A percentile compares a stretch with the other conserved stretches of the same genome.
Evolutionary conservation across 2,888 invertebrate genomes (phyloP).

Genomic region (Automeris io): DNA sequence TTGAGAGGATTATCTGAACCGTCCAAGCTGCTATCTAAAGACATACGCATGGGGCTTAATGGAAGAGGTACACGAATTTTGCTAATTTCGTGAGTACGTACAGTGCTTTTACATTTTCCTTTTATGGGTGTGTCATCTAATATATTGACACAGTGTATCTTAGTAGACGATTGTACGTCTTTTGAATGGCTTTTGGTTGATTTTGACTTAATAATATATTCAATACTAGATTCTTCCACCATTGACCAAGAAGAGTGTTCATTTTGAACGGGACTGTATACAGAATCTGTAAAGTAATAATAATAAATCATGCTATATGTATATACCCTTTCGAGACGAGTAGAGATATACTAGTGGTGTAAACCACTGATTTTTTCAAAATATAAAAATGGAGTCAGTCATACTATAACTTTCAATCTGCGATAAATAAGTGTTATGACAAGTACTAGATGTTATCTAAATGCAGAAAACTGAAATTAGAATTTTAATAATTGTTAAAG

Average conservation of each 20-base stretch:
- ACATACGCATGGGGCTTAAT: constrained; percentile 54
- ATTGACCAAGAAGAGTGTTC: constrained; percentile 46
- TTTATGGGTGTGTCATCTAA: constrained; percentile 57
- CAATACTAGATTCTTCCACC: constrained; percentile 43
- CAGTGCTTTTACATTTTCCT: constrained; percentile 41
- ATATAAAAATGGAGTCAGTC: too few relatives aligned
- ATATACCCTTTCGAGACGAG: too few relatives aligned
- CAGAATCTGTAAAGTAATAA: constrained; percentile 42
- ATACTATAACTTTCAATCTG: too few relatives aligned
- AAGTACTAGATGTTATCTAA: too few relatives aligned
- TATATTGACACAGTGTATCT: constrained; percentile 31
- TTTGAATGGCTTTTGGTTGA: constrained; percentile 24
- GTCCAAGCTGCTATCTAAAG: constrained; percentile 60
- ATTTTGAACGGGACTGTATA: constrained; percentile 28
- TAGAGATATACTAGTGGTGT: too few relatives aligned
- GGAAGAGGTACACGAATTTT: constrained; percentile 50
- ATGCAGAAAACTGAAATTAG: too few relatives aligned
- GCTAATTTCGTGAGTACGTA: constrained; percentile 55
- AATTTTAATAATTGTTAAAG: too few relatives aligned
- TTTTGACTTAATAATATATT: constrained; percentile 40
- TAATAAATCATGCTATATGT: neutral
- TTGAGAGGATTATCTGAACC: constrained; percentile 47
- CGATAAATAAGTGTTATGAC: too few relatives aligned
- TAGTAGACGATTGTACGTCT: constrained; percentile 39
- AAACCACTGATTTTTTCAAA: too few relatives aligned